phyloP scores from a whole-genome alignment of 2,888 invertebrate genomes.

The Neocrepidodera transversa region DNA sequence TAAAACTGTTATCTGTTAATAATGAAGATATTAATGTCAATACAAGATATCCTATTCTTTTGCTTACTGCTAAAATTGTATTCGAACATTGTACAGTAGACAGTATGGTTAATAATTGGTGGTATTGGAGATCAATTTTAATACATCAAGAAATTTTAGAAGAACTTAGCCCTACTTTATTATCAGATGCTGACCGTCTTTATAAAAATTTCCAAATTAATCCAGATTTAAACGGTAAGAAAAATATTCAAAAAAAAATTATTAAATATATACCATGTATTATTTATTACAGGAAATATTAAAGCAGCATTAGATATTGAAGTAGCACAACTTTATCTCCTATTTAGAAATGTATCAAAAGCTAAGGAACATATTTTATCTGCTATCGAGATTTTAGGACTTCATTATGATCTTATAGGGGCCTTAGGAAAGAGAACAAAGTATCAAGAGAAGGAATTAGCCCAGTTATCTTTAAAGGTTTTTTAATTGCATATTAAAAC shows the following conservation, averaged over 20 bases:
- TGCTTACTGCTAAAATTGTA: slow-evolving; percentile 59
- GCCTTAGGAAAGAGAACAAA: slow-evolving; percentile 89
- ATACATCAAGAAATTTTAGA: slow-evolving; percentile 80
- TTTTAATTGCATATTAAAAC: not conserved
- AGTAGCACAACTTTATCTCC: slow-evolving; percentile 71
- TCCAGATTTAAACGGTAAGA: slow-evolving; percentile 54
- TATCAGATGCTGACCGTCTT: slow-evolving; percentile 64
- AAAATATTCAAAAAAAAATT: not conserved
- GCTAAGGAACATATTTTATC: slow-evolving; percentile 72
- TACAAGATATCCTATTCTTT: slow-evolving; percentile 65
- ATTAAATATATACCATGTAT: slow-evolving; percentile 8
- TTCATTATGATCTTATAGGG: slow-evolving; percentile 76
- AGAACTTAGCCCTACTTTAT: slow-evolving; percentile 74
- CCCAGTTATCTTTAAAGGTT: slow-evolving; percentile 82
- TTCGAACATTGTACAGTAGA: slow-evolving; percentile 54
- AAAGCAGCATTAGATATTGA: slow-evolving; percentile 64
- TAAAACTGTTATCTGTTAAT: slow-evolving; percentile 63
- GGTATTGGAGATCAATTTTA: slow-evolving; percentile 76
- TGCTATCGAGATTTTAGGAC: slow-evolving; percentile 69
- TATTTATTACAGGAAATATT: slow-evolving; percentile 33
- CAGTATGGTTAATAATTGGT: slow-evolving; percentile 66
- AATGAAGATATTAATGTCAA: slow-evolving; percentile 74
- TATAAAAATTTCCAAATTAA: slow-evolving; percentile 53
- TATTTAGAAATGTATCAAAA: slow-evolving; percentile 76
- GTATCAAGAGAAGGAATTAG: slow-evolving; percentile 80